Percentiles rank a stretch among this genome's conserved stretches.
phyloP scores from a whole-genome alignment of 2,113 vertebrate genomes.

The Antechinus flavipes region DNA sequence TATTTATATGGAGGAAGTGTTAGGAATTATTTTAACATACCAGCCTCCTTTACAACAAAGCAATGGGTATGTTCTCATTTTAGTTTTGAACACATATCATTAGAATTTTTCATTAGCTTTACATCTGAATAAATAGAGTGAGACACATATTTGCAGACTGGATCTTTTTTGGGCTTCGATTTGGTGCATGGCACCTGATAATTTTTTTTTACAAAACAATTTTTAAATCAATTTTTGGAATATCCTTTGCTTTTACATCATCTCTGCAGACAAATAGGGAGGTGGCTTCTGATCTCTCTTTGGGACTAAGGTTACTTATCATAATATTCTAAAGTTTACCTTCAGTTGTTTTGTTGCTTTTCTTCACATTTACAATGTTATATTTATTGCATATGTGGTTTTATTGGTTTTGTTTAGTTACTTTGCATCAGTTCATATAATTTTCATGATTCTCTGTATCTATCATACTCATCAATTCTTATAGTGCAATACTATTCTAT shows the following conservation, averaged over 20 bases:
- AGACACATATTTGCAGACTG: background rate
- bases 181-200: background rate
- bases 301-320: background rate
- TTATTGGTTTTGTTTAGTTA: background rate
- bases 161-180: background rate
- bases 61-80: constrained; percentile 49
- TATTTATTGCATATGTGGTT: background rate
- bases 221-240: background rate
- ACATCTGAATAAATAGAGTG: constrained; percentile 50
- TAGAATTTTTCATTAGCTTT: constrained; percentile 35
- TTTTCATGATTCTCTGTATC: background rate
- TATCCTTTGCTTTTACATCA: background rate
- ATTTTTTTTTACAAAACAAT: background rate
- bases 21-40: constrained; percentile 39
- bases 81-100: constrained; percentile 44
- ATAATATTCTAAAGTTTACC: background rate
- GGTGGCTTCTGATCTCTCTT: background rate
- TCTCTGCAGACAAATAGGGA: background rate
- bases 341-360: background rate
- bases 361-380: background rate
- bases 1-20: background rate
- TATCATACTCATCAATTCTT: background rate
- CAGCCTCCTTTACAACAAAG: constrained; percentile 2
- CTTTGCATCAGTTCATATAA: background rate
- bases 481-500: background rate